These are phyloP conservation scores for Heliconius nattereri DNA, from an alignment of 1,140 invertebrate species.

Conservation along the genomic window DNA sequence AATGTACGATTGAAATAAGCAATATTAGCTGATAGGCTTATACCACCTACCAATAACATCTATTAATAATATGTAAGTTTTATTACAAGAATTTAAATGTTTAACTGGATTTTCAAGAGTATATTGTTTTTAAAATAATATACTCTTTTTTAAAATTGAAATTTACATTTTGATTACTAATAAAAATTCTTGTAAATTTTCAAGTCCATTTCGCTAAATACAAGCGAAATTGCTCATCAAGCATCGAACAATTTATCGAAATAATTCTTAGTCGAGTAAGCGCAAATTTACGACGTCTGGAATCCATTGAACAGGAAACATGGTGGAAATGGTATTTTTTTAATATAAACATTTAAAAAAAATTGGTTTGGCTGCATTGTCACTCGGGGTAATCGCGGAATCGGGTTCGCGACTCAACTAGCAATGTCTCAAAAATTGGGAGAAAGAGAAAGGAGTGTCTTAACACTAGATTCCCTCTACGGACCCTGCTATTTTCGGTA, in stretches of 20 bases:
- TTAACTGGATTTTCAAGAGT: no score
- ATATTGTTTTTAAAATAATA: neutral
- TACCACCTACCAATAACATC: neutral
- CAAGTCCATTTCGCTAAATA: constrained; percentile 18
- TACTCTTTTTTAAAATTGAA: no score
- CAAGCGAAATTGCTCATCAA: constrained; percentile 32
- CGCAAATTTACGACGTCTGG: constrained; percentile 50
- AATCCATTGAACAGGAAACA: constrained; percentile 32
- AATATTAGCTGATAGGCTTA: neutral
- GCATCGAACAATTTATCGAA: constrained; percentile 39
- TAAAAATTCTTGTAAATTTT: constrained; percentile 7
- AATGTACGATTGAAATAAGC: constrained; percentile 20
- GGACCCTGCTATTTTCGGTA: no score
- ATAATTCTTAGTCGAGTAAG: constrained; percentile 39
- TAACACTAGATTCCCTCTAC: neutral
- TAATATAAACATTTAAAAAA: no score
- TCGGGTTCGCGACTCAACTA: no score
- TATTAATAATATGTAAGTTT: neutral
- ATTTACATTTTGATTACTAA: neutral
- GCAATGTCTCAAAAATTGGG: no score
- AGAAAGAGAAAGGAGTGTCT: neutral
- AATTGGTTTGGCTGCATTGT: no score
- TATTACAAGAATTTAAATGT: no score
- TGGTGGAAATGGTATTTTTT: neutral
- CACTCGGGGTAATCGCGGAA: no score